Evolutionary conservation across 2,113 vertebrate genomes (phyloP).

Genomic region (Scartelaos histophorus): DNA sequence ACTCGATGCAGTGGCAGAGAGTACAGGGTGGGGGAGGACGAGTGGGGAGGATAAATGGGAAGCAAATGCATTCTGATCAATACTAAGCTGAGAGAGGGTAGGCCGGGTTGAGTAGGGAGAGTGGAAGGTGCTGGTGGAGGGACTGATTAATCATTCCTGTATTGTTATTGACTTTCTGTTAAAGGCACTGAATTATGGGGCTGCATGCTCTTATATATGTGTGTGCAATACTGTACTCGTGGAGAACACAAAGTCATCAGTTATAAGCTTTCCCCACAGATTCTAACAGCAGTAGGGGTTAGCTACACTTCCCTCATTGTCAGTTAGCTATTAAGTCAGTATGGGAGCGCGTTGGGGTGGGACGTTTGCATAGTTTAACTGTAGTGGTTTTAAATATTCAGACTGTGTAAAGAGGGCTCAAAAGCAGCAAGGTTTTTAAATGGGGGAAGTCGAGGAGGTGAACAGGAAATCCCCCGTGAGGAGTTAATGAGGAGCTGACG

Average conservation of each 20-base stretch:
- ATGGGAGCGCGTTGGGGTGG: conserved; percentile 24
- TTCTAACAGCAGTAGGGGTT: conserved; percentile 23
- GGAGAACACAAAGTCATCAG: conserved; percentile 70
- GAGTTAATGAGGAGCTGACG: conserved; percentile 73
- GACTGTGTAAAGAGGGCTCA: conserved; percentile 56
- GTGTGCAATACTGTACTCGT: conserved; percentile 39
- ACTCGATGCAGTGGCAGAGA: conserved; percentile 61
- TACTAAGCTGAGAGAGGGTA: conserved; percentile 72
- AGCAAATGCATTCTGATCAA: conserved; percentile 83
- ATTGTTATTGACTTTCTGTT: conserved; percentile 81
- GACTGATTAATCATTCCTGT: conserved; percentile 79
- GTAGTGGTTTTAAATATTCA: conserved; percentile 54
- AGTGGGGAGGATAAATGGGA: conserved; percentile 72
- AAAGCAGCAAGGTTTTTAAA: conserved; percentile 51
- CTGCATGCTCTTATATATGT: conserved; percentile 23
- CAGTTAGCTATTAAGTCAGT: conserved; percentile 6
- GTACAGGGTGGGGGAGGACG: conserved; percentile 41
- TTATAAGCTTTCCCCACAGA: conserved; percentile 56
- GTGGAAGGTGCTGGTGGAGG: conserved; percentile 57
- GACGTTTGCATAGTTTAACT: conserved; percentile 47
- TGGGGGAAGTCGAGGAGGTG: conserved; percentile 44
- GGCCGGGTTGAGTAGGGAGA: conserved; percentile 58
- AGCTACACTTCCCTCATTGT: conserved; percentile 8
- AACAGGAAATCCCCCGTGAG: conserved; percentile 71
- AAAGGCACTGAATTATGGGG: conserved; percentile 72